phyloP scores from a whole-genome alignment of 2,797 vertebrate species.

The Ispidina lecontei region DNA sequence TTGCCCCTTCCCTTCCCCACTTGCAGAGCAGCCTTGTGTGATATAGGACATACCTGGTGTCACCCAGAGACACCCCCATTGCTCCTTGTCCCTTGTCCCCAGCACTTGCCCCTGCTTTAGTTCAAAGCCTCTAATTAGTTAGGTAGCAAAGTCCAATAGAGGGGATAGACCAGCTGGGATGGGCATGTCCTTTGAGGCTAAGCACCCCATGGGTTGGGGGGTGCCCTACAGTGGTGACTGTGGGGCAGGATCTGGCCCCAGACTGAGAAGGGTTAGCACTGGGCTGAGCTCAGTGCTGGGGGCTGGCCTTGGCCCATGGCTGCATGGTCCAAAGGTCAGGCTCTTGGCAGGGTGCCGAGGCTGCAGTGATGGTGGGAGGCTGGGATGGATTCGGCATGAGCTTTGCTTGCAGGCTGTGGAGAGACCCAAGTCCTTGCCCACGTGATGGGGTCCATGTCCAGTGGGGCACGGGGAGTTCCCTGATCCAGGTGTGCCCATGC shows the following conservation, averaged over 20 bases:
- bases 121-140: neutral
- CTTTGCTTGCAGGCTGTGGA: neutral
- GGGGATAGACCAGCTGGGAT: neutral
- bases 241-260: neutral
- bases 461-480: neutral
- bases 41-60: neutral
- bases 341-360: neutral
- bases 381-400: neutral
- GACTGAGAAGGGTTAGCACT: neutral
- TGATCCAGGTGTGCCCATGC: no score
- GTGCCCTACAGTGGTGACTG: accelerated
- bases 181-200: neutral
- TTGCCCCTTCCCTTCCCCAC: accelerated
- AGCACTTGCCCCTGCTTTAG: neutral
- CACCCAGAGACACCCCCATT: neutral
- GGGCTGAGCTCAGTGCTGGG: neutral
- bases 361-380: neutral
- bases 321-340: constrained; percentile 9
- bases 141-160: neutral
- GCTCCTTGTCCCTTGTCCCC: neutral
- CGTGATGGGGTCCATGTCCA: neutral
- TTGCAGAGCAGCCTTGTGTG: neutral
- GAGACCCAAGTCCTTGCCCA: accelerated
- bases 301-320: neutral
- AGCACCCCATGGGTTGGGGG: neutral